A percentile compares a stretch with the other conserved stretches of the same genome.
phyloP scores from a whole-genome alignment of 2,113 vertebrate species.

The Syrmaticus mikado region DNA sequence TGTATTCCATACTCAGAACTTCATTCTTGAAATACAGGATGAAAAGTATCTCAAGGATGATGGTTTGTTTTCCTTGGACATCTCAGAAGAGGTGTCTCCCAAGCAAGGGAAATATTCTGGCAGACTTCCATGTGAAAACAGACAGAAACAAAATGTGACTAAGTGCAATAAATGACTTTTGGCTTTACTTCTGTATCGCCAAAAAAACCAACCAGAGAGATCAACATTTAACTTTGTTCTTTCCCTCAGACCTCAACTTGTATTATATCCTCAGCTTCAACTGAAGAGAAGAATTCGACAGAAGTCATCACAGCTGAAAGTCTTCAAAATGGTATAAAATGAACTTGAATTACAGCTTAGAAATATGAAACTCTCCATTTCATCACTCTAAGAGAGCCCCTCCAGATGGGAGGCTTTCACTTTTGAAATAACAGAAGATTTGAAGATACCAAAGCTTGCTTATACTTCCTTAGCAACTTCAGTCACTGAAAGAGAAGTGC shows the following conservation, averaged over 20 bases:
- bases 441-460: neutral
- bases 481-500: neutral
- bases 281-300: neutral
- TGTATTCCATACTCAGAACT: conserved; percentile 2
- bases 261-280: neutral
- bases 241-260: neutral
- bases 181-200: neutral
- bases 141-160: neutral
- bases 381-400: neutral
- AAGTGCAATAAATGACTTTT: neutral
- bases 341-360: neutral
- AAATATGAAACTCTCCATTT: neutral
- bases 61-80: neutral
- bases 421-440: neutral
- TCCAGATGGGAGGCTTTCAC: neutral
- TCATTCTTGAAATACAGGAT: conserved; percentile 1
- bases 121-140: neutral
- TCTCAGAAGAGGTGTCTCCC: neutral
- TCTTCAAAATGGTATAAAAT: neutral
- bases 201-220: neutral
- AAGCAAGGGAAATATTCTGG: neutral
- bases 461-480: neutral
- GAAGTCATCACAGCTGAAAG: neutral
- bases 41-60: conserved; percentile 6
- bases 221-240: neutral